Evolutionary conservation across 2,797 vertebrate species (phyloP), one percentile per base, ranked within the genome.

Genomic region (Anniella stebbinsi): DNA sequence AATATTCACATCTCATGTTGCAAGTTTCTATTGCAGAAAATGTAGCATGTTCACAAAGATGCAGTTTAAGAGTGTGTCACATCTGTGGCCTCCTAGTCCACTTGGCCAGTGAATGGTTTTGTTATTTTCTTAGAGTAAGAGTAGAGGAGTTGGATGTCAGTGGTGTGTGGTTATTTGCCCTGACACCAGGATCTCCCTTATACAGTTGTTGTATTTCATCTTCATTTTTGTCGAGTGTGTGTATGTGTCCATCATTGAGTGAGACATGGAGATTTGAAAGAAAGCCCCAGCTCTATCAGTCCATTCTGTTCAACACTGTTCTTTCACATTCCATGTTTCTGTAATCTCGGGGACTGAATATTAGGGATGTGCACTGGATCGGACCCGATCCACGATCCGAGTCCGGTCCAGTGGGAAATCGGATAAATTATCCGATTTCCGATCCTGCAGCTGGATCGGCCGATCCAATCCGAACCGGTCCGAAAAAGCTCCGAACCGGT

Each of bases 1-100:
- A 73, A n/a, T 84, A 91, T 77, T 82, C 54, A 84, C 75, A 78
- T 82, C 78, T 88, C 3, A 0, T 87, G 45, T 82, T 91, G 30
- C 0, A 38, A 1, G 18, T 83, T 90, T 92, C 89, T 38, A 41
- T 7, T 60, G 81, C 87, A 89, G 54, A 80, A 54, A 86, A 28
- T 60, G 48, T 57, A 6, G n/a, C 69, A 76, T 12, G 23, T 69
- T 54, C 41, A 28, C 23, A 73, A 9, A 12, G 18, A 4, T 78
- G 33, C 45, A 72, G 36, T 73, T 28, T 6, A 41, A 76, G 45
- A 30, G 9, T 48, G 12, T 13, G 21, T 45, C 11, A 5, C 38
- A 51, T 66, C 36, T 78, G 30, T 77, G 41, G 60, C 38, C 41
- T 67, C 48, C 8, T 63, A 41, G 23, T 66, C 28, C 54, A 41